Conservation (phyloP, 2,797 vertebrate species). For the Melanotaenia trifasciata region DNA sequence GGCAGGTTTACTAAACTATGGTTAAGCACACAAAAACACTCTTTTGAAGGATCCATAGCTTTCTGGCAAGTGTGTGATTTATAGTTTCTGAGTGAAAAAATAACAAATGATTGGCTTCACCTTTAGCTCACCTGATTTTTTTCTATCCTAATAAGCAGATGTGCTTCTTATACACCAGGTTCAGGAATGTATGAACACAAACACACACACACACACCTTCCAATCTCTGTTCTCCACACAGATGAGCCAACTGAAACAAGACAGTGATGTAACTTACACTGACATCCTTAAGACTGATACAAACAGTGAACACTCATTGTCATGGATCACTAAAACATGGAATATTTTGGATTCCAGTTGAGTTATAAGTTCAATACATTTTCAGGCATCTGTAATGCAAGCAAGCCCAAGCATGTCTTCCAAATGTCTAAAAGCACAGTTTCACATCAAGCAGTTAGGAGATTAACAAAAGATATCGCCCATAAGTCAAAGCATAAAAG, state of each 20-base stretch:
- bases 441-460: not conserved
- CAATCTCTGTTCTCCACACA: conserved; percentile 2
- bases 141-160: not conserved
- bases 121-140: conserved; percentile 11
- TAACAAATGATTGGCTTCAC: not conserved
- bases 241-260: conserved; percentile 20
- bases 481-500: not conserved
- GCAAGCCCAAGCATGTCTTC: conserved; percentile 23
- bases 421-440: not conserved
- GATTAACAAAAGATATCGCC: not conserved
- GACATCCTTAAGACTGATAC: conserved; percentile 11
- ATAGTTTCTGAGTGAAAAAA: not conserved
- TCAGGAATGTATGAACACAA: conserved; percentile 36
- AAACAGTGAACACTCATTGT: not conserved
- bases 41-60: not conserved
- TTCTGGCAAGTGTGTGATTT: not conserved
- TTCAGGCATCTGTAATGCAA: not conserved
- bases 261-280: conserved; percentile 17
- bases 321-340: conserved; percentile 8
- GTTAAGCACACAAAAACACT: not conserved
- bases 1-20: not conserved
- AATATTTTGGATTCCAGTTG: conserved; percentile 36
- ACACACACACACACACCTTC: conserved; percentile 1
- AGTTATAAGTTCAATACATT: conserved; percentile 3
- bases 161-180: not conserved